A percentile compares a stretch with the other conserved stretches of the same genome.
Evolutionary conservation across 1,140 invertebrate genomes (phyloP).

Genomic region (Zaprionus ornatus): DNA sequence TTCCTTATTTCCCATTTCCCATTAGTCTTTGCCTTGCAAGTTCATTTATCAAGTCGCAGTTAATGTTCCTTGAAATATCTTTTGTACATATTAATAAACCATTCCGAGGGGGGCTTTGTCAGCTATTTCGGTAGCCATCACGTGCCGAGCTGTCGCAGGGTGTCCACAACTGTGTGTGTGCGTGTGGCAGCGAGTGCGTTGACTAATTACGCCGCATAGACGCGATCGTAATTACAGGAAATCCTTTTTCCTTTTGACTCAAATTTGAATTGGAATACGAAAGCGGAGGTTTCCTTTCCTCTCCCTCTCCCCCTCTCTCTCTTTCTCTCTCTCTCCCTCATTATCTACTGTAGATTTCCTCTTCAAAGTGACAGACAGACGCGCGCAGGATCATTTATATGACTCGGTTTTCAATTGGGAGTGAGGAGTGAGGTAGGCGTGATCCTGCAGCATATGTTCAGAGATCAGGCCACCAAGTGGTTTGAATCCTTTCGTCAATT

Average conservation of each 20-base stretch:
- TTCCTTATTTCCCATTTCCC: slow-evolving; percentile 6
- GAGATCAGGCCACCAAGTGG: slow-evolving; percentile 19
- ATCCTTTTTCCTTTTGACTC: slow-evolving; percentile 65
- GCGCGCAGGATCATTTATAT: slow-evolving; percentile 42
- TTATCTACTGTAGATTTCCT: slow-evolving; percentile 38
- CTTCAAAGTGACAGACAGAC: slow-evolving; percentile 42
- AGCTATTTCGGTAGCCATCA: slow-evolving; percentile 35
- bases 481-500: slow-evolving; percentile 47
- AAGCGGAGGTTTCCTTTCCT: slow-evolving; percentile 20
- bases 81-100: slow-evolving; percentile 55
- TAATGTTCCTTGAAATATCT: slow-evolving; percentile 32
- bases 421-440: neutral
- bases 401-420: slow-evolving; percentile 2
- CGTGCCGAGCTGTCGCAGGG: slow-evolving; percentile 33
- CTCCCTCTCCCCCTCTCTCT: slow-evolving; percentile 3
- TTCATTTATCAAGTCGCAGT: slow-evolving; percentile 55
- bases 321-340: slow-evolving; percentile 7
- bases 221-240: slow-evolving; percentile 69
- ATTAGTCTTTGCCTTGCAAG: neutral
- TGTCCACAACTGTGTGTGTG: neutral
- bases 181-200: slow-evolving; percentile 9
- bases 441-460: slow-evolving; percentile 56
- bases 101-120: slow-evolving; percentile 33
- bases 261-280: slow-evolving; percentile 10
- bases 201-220: slow-evolving; percentile 64